Conservation (phyloP, 2,888 invertebrate species). For the Lycophotia porphyrea region DNA sequence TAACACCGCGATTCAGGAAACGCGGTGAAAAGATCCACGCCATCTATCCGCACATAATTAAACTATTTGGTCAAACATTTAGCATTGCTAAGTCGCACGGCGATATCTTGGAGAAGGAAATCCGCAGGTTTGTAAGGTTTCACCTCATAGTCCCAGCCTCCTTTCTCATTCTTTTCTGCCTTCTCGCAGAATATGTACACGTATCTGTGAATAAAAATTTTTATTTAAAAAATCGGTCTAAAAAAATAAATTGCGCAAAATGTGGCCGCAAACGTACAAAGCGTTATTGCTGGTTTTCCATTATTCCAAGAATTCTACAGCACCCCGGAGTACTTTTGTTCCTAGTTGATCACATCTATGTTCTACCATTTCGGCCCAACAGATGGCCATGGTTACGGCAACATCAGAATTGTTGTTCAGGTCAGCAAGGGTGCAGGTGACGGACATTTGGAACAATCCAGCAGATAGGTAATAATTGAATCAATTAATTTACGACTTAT, state of each 20-base stretch:
- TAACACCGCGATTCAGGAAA: too few relatives aligned
- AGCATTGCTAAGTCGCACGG: slow-evolving; percentile 91
- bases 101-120: slow-evolving; percentile 93
- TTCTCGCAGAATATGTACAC: slow-evolving; percentile 96
- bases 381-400: too few relatives aligned
- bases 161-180: slow-evolving; percentile 91
- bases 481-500: background rate
- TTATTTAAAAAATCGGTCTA: background rate
- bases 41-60: too few relatives aligned
- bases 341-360: background rate
- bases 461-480: background rate
- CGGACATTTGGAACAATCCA: background rate
- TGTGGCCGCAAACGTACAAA: background rate
- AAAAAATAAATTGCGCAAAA: too few relatives aligned
- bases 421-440: background rate
- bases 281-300: background rate
- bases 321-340: background rate
- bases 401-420: background rate
- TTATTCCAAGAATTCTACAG: background rate
- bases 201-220: slow-evolving; percentile 83
- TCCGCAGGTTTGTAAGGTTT: slow-evolving; percentile 92
- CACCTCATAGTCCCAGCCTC: slow-evolving; percentile 93
- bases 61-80: too few relatives aligned
- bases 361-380: background rate
- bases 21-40: too few relatives aligned